Percentiles rank a stretch among this genome's conserved stretches.
Conservation (phyloP, 2,888 invertebrate species). For the Trissoscelio sp. region DNA sequence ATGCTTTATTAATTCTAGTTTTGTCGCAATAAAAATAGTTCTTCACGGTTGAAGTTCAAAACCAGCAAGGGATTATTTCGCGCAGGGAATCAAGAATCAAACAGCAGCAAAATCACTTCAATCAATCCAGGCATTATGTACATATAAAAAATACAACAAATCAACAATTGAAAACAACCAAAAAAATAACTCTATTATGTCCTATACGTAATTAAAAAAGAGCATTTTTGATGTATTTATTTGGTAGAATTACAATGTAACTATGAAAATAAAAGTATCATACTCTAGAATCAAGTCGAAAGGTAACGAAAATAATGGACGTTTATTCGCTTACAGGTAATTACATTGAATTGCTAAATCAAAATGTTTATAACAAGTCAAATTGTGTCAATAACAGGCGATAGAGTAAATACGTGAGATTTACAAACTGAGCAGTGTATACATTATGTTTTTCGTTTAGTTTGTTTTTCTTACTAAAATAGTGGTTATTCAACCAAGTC, state of each 20-base stretch:
- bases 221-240: slow-evolving; percentile 5
- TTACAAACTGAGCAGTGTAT: slow-evolving; percentile 26
- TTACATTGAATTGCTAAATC: slow-evolving; percentile 51
- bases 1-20: slow-evolving; percentile 54
- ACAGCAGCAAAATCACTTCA: slow-evolving; percentile 41
- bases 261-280: slow-evolving; percentile 20
- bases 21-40: slow-evolving; percentile 36
- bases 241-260: slow-evolving; percentile 3
- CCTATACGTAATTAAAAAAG: slow-evolving; percentile 3
- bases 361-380: slow-evolving; percentile 38
- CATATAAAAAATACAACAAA: slow-evolving; percentile 24
- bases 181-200: not conserved
- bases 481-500: too few species aligned
- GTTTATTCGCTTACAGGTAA: slow-evolving; percentile 51
- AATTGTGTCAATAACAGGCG: slow-evolving; percentile 41
- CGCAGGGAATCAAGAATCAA: slow-evolving; percentile 31
- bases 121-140: slow-evolving; percentile 55
- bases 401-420: slow-evolving; percentile 23
- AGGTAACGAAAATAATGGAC: slow-evolving; percentile 56
- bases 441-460: not conserved
- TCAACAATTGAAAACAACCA: not conserved
- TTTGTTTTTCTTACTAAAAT: not conserved
- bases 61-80: slow-evolving; percentile 43
- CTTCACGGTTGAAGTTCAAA: slow-evolving; percentile 45
- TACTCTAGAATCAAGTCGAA: slow-evolving; percentile 25